phyloP scores from a whole-genome alignment of 2,797 vertebrate species.

The Pseudochaenichthys georgianus region DNA sequence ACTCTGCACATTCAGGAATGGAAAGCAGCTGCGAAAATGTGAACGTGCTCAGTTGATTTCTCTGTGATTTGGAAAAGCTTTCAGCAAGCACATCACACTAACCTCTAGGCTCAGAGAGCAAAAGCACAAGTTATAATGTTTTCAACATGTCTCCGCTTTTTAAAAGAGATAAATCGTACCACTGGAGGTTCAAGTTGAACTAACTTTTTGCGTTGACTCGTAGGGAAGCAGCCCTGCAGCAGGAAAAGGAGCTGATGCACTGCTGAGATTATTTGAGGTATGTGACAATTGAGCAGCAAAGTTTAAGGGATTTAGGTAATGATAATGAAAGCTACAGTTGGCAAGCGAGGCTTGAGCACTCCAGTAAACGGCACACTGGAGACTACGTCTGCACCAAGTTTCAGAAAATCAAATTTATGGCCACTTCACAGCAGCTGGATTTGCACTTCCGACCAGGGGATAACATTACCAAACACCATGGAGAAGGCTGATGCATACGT shows the following conservation, averaged over 20 bases:
- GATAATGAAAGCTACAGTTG: conserved; percentile 63
- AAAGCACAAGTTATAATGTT: conserved; percentile 65
- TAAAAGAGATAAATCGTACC: conserved; percentile 60
- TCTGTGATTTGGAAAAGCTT: conserved; percentile 79
- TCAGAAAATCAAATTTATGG: conserved; percentile 84
- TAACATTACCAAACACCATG: conserved; percentile 80
- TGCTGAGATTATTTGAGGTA: conserved; percentile 39
- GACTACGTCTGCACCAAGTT: conserved; percentile 74
- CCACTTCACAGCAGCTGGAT: conserved; percentile 82
- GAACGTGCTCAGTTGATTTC: conserved; percentile 72
- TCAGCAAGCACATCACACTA: conserved; percentile 74
- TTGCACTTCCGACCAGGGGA: conserved; percentile 84
- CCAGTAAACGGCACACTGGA: conserved; percentile 68
- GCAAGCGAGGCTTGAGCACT: conserved; percentile 32
- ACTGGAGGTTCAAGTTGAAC: conserved; percentile 38
- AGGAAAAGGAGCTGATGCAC: conserved; percentile 20
- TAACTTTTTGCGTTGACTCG: conserved; percentile 7
- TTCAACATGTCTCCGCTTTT: conserved; percentile 71
- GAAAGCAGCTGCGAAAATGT: conserved; percentile 85
- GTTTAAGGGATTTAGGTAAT: conserved; percentile 65
- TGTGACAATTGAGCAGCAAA: conserved; percentile 47
- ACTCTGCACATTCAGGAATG: conserved; percentile 85
- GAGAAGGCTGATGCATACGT: conserved; percentile 53
- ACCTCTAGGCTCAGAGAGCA: conserved; percentile 68
- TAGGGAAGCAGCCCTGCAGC: conserved; percentile 7